Evolutionary conservation across 1,140 invertebrate species (phyloP).

Genomic region (Drosophila fuyamai): DNA sequence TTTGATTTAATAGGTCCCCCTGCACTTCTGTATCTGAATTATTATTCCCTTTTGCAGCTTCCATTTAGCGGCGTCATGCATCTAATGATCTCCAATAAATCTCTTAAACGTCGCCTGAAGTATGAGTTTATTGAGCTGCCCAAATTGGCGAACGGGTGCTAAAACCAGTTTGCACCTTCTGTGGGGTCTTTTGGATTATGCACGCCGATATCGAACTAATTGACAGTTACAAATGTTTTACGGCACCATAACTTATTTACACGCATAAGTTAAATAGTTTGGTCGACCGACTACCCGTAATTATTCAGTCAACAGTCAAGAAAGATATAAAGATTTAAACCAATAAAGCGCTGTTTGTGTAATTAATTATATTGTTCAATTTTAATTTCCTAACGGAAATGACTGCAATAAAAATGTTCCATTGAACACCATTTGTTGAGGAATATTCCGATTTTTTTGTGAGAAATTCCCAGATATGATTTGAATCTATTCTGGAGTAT

Average conservation of each 20-base stretch:
- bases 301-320: conserved; percentile 17
- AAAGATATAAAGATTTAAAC: conserved; percentile 1
- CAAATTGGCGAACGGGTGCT: conserved; percentile 19
- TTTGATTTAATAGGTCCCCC: neutral
- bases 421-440: neutral
- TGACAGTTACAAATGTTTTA: conserved; percentile 56
- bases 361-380: neutral
- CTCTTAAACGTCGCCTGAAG: neutral
- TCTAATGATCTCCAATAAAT: conserved; percentile 38
- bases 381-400: neutral
- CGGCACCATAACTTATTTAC: conserved; percentile 33
- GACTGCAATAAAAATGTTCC: neutral
- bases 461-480: neutral
- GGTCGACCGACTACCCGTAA: conserved; percentile 1
- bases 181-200: conserved; percentile 24
- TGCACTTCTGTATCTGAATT: conserved; percentile 12
- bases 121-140: conserved; percentile 37
- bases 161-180: conserved; percentile 41
- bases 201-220: conserved; percentile 40
- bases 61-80: conserved; percentile 38
- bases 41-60: conserved; percentile 27
- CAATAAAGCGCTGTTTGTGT: neutral
- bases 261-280: conserved; percentile 26
- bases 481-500: neutral
- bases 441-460: neutral